Evolutionary conservation across 2,113 vertebrate species (phyloP).

Genomic region (Upupa epops): DNA sequence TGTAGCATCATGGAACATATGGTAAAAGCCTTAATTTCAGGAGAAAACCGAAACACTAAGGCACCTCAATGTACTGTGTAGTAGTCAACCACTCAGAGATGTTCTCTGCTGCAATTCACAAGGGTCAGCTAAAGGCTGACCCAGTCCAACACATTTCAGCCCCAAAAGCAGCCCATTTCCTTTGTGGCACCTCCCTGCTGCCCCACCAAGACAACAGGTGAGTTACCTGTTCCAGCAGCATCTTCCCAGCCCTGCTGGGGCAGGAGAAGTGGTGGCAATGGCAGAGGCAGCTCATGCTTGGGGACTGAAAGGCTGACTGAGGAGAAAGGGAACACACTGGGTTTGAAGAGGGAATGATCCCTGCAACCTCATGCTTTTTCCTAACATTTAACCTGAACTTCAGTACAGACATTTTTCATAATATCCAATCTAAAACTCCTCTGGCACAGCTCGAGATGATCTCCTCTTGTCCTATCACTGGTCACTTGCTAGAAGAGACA

Average conservation of each 20-base stretch:
- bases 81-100: not conserved
- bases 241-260: not conserved
- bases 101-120: not conserved
- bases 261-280: not conserved
- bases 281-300: fast-evolving
- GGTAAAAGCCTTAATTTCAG: not conserved
- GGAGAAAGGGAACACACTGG: not conserved
- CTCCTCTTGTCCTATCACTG: too few relatives aligned
- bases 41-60: not conserved
- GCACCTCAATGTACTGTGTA: not conserved
- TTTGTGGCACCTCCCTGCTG: not conserved
- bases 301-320: not conserved
- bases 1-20: slow-evolving; percentile 8
- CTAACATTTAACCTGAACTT: too few relatives aligned
- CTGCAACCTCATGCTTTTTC: too few relatives aligned
- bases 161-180: not conserved
- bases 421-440: too few relatives aligned
- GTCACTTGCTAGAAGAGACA: too few relatives aligned
- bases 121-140: not conserved
- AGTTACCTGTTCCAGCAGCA: not conserved
- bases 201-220: fast-evolving
- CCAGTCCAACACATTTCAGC: not conserved
- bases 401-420: too few relatives aligned
- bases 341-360: not conserved
- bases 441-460: too few relatives aligned